Evolutionary conservation across 2,888 invertebrate species (phyloP).

Genomic region (Leptinotarsa peninsularis): DNA sequence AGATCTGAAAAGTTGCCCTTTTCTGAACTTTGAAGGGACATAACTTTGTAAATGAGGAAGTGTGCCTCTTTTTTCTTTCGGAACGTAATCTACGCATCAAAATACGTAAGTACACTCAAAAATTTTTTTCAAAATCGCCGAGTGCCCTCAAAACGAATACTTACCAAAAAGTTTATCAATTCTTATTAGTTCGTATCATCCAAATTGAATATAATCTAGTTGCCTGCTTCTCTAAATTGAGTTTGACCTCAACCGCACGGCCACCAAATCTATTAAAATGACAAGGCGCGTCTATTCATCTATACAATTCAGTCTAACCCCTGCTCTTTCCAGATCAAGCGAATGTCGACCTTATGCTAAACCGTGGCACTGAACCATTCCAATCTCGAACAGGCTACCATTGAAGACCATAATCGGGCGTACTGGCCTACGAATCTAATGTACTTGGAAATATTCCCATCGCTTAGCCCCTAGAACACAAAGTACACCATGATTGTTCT

Average conservation of each 20-base stretch:
- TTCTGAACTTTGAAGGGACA: too few species aligned
- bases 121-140: too few species aligned
- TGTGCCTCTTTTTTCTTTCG: too few species aligned
- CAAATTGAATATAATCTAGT: conserved; percentile 2
- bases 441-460: conserved; percentile 25
- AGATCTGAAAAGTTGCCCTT: too few species aligned
- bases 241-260: conserved; percentile 8
- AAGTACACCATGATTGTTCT: conserved; percentile 14
- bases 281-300: conserved; percentile 1
- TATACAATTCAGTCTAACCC: conserved; percentile 6
- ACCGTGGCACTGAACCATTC: not conserved
- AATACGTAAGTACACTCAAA: too few species aligned
- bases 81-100: too few species aligned
- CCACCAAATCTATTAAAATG: conserved; percentile 10
- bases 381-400: not conserved
- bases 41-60: too few species aligned
- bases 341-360: not conserved
- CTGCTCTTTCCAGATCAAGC: not conserved
- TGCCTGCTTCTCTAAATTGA: not conserved
- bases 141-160: too few species aligned
- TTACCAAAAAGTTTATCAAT: too few species aligned
- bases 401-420: not conserved
- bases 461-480: conserved; percentile 7
- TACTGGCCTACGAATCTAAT: not conserved
- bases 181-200: not conserved